Conservation (phyloP, 2,797 vertebrate genomes). For the Gallinago stenura region DNA sequence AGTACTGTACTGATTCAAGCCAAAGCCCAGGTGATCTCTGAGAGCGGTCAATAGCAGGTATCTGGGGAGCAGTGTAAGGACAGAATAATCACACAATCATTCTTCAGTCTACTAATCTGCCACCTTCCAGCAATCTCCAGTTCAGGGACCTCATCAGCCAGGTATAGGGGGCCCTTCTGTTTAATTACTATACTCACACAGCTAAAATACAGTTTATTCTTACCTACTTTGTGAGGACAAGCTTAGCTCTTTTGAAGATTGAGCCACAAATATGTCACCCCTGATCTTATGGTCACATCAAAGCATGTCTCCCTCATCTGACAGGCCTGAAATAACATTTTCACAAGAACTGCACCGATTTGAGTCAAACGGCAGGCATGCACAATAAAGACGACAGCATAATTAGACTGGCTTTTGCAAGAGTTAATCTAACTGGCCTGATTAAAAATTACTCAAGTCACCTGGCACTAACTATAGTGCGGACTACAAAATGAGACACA, state of each 20-base stretch:
- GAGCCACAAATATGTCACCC: background rate
- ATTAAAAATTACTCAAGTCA: background rate
- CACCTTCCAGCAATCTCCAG: background rate
- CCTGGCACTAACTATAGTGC: background rate
- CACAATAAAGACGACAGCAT: slow-evolving; percentile 9
- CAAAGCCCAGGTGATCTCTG: background rate
- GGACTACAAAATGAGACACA: background rate
- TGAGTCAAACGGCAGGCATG: background rate
- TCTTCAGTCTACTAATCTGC: background rate
- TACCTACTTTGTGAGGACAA: background rate
- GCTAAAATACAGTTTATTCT: background rate
- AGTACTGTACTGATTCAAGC: background rate
- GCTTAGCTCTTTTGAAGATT: background rate
- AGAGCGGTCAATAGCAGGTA: background rate
- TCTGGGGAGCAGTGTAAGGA: background rate
- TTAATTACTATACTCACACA: background rate
- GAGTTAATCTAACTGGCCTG: background rate
- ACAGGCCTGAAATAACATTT: slow-evolving; percentile 53
- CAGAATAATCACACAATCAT: background rate
- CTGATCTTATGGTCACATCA: slow-evolving; percentile 20
- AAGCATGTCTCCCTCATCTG: background rate
- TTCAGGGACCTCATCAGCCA: background rate
- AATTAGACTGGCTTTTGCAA: background rate
- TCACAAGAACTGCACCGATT: background rate
- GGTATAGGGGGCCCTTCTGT: background rate